Evolutionary conservation across 2,888 invertebrate genomes (phyloP).

Genomic region (Hypena proboscidalis): DNA sequence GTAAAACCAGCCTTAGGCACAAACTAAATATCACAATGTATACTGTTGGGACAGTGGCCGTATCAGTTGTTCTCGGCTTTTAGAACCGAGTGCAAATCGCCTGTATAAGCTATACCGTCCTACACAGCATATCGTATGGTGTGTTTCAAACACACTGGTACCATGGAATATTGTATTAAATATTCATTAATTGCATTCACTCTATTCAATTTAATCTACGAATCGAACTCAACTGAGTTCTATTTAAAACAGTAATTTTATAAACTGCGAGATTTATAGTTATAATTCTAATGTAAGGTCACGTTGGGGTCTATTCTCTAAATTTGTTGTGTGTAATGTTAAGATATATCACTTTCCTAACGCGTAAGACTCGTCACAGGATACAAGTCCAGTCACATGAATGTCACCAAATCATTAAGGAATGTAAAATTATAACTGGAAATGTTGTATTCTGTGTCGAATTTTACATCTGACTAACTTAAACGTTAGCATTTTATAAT

Average conservation of each 20-base stretch:
- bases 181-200: neutral
- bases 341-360: constrained; percentile 36
- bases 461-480: constrained; percentile 21
- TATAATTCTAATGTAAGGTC: constrained; percentile 41
- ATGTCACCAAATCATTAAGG: constrained; percentile 25
- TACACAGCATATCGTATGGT: too few species aligned
- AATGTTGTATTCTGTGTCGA: constrained; percentile 29
- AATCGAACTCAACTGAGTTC: neutral
- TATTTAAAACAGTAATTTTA: constrained; percentile 5
- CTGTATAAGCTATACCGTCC: too few species aligned
- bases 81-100: too few species aligned
- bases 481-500: too few species aligned
- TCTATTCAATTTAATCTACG: neutral
- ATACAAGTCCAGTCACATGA: constrained; percentile 15
- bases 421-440: constrained; percentile 30
- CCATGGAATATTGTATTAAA: too few species aligned
- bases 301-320: constrained; percentile 37
- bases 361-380: constrained; percentile 29
- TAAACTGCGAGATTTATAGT: constrained; percentile 20
- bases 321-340: constrained; percentile 24
- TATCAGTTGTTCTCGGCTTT: too few species aligned
- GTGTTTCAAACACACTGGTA: too few species aligned
- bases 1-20: too few species aligned
- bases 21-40: too few species aligned
- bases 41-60: too few species aligned